Evolutionary conservation across 2,888 invertebrate species (phyloP), one percentile per base, ranked within the genome.

Genomic region (Diplazon laetatorius): DNA sequence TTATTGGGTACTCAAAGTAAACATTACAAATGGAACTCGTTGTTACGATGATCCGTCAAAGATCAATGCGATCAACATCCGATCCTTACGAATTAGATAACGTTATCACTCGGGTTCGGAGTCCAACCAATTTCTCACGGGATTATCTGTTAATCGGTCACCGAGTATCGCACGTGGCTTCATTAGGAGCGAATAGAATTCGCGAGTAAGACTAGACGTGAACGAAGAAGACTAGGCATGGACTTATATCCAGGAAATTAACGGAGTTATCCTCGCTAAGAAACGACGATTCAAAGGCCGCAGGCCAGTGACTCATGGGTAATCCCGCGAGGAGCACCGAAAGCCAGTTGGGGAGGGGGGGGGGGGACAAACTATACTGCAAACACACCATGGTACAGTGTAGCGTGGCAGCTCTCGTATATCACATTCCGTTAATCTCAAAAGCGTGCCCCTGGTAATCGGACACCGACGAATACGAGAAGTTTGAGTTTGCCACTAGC

Each of bases 381-480:
- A 39, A 48, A 25, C 12, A 46, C 10, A 52, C 46, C 35, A 37
- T 46, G n/a, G 30, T 57, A 57, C 70, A 60, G 35, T 46, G n/a
- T 63, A 66, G 68, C 55, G 46, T 57, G 65, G 50, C 37, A 25
- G 50, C 69, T 60, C 55, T 69, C 66, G 18, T 78, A 74, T 74
- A 69, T 78, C 78, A 74, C 63, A 63, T 78, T 70, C 63, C 57
- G 69, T 78, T 78, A 78, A 78, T 78, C 73, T 75, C 73, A 48
- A 75, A 71, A 78, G 70, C 78, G 70, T 71, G 65, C 70, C 60
- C 59, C 65, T 71, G 78, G 70, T 74, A 78, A 78, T 78, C 78
- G 78, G 70, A 75, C 74, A 71, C 74, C 75, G 22, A 78, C 74
- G 78, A 78, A 78, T 78, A 74, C 70, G 78, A 74, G 78, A 74